Conservation (phyloP, 2,797 vertebrate species). For the Hybognathus amarus region DNA sequence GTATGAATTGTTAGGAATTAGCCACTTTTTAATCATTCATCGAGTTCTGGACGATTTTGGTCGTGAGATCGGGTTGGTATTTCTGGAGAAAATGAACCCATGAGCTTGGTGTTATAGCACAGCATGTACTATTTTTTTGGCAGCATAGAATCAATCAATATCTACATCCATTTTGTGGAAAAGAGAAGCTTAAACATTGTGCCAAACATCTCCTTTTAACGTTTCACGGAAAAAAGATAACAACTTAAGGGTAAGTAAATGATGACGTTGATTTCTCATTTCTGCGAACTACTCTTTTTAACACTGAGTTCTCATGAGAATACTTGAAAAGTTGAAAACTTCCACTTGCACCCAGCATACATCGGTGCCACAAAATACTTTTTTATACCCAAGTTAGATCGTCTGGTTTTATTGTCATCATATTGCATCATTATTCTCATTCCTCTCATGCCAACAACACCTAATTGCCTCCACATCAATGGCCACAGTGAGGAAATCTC, state of each 20-base stretch:
- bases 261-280: neutral
- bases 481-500: slow-evolving; percentile 28
- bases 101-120: neutral
- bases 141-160: neutral
- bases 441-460: neutral
- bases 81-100: too few relatives aligned
- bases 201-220: slow-evolving; percentile 2
- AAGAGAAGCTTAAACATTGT: slow-evolving; percentile 1
- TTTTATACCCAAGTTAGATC: slow-evolving; percentile 3
- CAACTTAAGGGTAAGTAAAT: neutral
- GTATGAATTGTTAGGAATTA: too few relatives aligned
- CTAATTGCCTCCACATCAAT: slow-evolving; percentile 28
- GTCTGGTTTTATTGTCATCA: neutral
- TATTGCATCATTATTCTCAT: neutral
- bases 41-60: too few relatives aligned
- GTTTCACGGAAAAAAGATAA: neutral
- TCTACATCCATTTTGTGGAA: neutral
- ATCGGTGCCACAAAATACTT: neutral
- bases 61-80: too few relatives aligned
- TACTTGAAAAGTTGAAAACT: neutral
- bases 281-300: neutral
- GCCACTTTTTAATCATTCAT: too few relatives aligned
- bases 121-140: neutral
- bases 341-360: neutral
- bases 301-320: neutral